Evolutionary conservation across 2,888 invertebrate genomes (phyloP).

Genomic region (Dynastes tityus): DNA sequence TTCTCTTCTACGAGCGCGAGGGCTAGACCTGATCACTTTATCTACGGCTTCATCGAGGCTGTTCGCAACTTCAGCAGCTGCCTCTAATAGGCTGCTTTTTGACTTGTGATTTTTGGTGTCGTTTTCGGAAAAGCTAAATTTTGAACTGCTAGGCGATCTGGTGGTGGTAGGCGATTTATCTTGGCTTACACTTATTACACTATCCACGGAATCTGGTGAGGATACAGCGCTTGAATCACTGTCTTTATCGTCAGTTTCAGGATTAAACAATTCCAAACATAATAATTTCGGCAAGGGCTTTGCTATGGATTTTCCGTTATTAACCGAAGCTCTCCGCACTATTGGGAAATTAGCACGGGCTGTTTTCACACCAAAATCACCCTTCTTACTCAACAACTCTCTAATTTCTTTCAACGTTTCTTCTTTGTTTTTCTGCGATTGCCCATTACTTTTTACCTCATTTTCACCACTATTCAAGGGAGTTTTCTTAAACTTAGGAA

Average conservation of each 20-base stretch:
- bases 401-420: conserved; percentile 81
- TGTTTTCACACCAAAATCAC: conserved; percentile 76
- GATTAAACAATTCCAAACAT: conserved; percentile 89
- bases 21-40: conserved; percentile 78
- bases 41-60: conserved; percentile 81
- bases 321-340: conserved; percentile 78
- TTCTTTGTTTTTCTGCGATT: conserved; percentile 71
- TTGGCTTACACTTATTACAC: conserved; percentile 75
- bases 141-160: conserved; percentile 31
- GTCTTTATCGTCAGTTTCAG: conserved; percentile 91
- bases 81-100: conserved; percentile 70
- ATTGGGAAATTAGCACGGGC: conserved; percentile 78
- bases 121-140: conserved; percentile 38
- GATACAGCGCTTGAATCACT: conserved; percentile 92
- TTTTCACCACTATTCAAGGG: conserved; percentile 67
- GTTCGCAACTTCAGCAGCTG: conserved; percentile 78
- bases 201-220: conserved; percentile 89
- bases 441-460: conserved; percentile 64
- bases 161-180: conserved; percentile 35
- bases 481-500: conserved; percentile 67
- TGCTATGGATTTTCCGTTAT: conserved; percentile 74
- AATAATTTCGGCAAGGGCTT: conserved; percentile 83
- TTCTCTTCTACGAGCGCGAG: conserved; percentile 73
- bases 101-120: conserved; percentile 49
- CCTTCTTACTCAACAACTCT: conserved; percentile 80